These are phyloP conservation scores for Netelia melanura DNA, from an alignment of 2,888 invertebrate genomes.

Conservation along the genomic window DNA sequence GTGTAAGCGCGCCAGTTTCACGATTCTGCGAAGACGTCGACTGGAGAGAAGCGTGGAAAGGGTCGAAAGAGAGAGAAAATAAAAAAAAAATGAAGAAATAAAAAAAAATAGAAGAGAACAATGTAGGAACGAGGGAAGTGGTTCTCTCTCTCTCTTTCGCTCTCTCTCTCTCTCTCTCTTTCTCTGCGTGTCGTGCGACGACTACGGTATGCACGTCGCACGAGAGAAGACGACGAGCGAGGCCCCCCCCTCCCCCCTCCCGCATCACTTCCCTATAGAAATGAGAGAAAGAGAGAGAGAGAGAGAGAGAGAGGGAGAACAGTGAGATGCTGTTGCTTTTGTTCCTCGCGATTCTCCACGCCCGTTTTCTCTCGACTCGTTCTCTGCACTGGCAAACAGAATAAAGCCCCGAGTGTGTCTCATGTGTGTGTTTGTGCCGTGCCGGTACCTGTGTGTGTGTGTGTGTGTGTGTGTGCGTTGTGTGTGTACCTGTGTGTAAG, in stretches of 20 bases:
- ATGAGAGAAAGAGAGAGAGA: constrained; percentile 67
- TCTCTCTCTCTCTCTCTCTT: background rate
- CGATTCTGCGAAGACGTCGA: constrained; percentile 55
- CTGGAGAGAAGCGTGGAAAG: constrained; percentile 13
- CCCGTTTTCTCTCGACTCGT: constrained; percentile 64
- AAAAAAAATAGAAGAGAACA: constrained; percentile 60
- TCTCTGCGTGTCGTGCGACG: constrained; percentile 28
- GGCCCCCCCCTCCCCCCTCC: background rate
- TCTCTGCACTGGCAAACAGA: constrained; percentile 43
- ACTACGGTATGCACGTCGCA: constrained; percentile 52
- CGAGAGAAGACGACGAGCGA: constrained; percentile 41
- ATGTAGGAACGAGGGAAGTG: constrained; percentile 60
- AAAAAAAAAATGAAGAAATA: background rate
- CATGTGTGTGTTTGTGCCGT: background rate
- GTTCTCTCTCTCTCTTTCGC: no score
- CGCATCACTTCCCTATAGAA: constrained; percentile 51
- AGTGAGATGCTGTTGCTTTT: constrained; percentile 72
- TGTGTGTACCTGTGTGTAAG: background rate
- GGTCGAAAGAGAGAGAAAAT: background rate
- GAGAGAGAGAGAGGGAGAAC: constrained; percentile 43
- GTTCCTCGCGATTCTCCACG: constrained; percentile 72
- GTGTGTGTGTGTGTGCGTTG: background rate
- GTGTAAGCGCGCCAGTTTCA: constrained; percentile 5
- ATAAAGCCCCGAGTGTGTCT: constrained; percentile 52
- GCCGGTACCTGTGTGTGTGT: no score